phyloP scores from a whole-genome alignment of 2,888 invertebrate species.

The Coelogynopora nodosa region DNA sequence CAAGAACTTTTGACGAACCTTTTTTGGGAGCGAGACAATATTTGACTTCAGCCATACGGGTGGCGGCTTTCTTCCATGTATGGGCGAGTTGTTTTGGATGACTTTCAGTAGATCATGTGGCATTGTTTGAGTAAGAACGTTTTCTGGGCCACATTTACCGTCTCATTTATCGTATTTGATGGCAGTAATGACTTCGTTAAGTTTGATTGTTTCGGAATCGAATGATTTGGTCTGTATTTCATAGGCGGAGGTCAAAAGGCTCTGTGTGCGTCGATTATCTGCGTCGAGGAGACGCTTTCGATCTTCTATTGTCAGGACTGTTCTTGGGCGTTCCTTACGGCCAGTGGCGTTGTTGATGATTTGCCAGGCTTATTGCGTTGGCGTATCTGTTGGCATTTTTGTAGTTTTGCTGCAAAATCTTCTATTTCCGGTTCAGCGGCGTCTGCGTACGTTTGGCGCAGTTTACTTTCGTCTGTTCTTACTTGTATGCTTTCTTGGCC shows the following conservation, averaged over 20 bases:
- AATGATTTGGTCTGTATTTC: neutral
- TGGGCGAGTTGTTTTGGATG: neutral
- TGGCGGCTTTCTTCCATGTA: neutral
- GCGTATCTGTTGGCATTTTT: neutral
- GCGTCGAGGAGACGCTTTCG: neutral
- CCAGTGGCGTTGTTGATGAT: constrained; percentile 3
- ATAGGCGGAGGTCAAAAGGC: neutral
- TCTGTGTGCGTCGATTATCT: neutral
- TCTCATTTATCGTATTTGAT: neutral
- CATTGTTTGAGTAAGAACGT: neutral
- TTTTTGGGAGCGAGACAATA: neutral
- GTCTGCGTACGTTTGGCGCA: neutral
- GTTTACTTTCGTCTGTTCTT: constrained; percentile 19
- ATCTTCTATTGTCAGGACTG: neutral
- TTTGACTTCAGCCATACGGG: constrained; percentile 12
- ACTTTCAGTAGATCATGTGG: neutral
- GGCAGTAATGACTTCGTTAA: neutral
- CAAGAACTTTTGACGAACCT: neutral
- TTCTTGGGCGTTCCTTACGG: neutral
- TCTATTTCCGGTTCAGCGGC: neutral
- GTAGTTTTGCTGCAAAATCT: constrained; percentile 11
- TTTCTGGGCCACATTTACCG: neutral
- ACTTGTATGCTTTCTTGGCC: constrained; percentile 20
- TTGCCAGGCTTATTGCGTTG: constrained; percentile 5
- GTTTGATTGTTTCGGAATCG: neutral